Evolutionary conservation across 2,113 vertebrate genomes (phyloP), one percentile per base, ranked within the genome.

Genomic region (Irena cyanogastra): DNA sequence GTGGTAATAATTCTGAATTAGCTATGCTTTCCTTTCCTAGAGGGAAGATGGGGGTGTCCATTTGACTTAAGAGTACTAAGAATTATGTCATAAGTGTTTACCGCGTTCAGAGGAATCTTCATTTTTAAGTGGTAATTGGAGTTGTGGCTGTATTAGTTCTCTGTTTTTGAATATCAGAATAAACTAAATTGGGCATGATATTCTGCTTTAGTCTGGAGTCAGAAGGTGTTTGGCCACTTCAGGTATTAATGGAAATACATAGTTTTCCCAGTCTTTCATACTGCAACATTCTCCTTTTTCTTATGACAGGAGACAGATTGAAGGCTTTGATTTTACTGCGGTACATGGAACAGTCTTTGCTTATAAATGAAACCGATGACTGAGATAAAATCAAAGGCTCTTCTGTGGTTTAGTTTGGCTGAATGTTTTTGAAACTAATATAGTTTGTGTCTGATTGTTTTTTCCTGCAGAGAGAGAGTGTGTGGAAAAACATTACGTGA

Each of bases 1-100:
- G 60, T 94, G 64, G 50, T 83, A 90, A 83, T 93, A 94, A 88
- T 92, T 90, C 50, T 27, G 52, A 94, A 84, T 91, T 94, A 89
- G 13, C 80, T 77, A 2, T 31, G 47, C 72, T 89, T 81, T 45
- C 30, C 44, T 88, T 53, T 80, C 52, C 64, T 82, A 35, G 49
- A 90, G 64, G 33, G 47, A 83, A 86, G 45, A 71, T 69, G 37
- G 7, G 18, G 23, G 4, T 95, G 72, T 57, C 75, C 21, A 6
- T 94, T 84, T 93, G 59, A 47, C 42, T 92, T 81, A 16, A 44
- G 44, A 68, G 41, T 83, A 37, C 61, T 80, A 47, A 80, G 39
- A 94, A 66, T 70, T 77, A 9, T 24, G 31, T 37, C 39, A 44
- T 49, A 63, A 45, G 37, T 81, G 8, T 66, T 94, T 80, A 80